phyloP scores from a whole-genome alignment of 2,888 invertebrate species.

The Lasius fuliginosus region DNA sequence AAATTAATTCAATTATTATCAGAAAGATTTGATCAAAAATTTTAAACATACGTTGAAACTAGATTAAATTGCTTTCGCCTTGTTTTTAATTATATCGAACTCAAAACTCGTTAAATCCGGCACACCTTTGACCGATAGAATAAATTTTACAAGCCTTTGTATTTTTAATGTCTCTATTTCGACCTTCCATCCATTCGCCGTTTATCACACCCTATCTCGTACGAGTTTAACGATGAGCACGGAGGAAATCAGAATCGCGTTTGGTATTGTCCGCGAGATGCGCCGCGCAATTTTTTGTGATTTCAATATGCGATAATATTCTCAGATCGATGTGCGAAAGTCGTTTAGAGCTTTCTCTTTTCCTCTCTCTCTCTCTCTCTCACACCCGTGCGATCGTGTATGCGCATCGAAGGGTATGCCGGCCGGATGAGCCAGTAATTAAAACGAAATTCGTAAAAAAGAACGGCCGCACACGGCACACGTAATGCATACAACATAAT shows the following conservation, averaged over 20 bases:
- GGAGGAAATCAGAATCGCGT: conserved; percentile 54
- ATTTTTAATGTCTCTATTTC: conserved; percentile 60
- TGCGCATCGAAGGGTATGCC: conserved; percentile 42
- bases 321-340: conserved; percentile 67
- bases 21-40: background rate
- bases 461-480: conserved; percentile 53
- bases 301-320: conserved; percentile 64
- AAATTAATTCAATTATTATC: background rate
- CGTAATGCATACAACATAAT: conserved; percentile 75
- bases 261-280: conserved; percentile 47
- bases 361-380: conserved; percentile 5
- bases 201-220: conserved; percentile 53
- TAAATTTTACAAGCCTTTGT: conserved; percentile 69
- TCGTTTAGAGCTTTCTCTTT: conserved; percentile 52
- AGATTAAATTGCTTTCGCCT: conserved; percentile 13
- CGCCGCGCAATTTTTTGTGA: conserved; percentile 62
- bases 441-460: conserved; percentile 80
- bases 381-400: conserved; percentile 33
- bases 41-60: background rate
- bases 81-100: conserved; percentile 32
- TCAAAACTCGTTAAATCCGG: conserved; percentile 27
- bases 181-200: conserved; percentile 27
- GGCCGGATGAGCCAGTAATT: conserved; percentile 75
- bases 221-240: conserved; percentile 56
- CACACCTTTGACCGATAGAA: conserved; percentile 64